Conservation (phyloP, 2,797 vertebrate species). For the Florisuga fusca region DNA sequence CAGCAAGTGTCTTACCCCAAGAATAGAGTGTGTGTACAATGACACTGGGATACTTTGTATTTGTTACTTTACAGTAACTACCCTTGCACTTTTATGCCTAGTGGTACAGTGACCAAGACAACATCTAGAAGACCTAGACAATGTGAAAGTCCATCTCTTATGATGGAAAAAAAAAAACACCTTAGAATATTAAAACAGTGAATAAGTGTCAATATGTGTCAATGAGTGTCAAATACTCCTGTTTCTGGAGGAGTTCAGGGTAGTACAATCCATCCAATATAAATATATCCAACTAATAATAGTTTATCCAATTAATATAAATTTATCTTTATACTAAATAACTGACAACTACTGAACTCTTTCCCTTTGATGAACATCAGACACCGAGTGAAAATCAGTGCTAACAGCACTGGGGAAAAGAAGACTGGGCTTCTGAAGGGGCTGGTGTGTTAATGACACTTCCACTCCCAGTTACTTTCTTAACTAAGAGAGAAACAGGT, state of each 20-base stretch:
- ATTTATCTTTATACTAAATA: neutral
- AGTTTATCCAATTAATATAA: too few species aligned
- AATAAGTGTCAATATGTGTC: too few species aligned
- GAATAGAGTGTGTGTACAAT: neutral
- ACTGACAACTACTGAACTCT: neutral
- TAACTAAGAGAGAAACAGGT: too few species aligned
- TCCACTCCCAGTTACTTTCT: neutral
- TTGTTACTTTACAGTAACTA: neutral
- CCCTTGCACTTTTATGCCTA: accelerated
- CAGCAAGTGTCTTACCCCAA: neutral
- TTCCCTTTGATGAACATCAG: neutral
- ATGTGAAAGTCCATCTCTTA: neutral
- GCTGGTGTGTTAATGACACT: too few species aligned
- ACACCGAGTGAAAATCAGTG: neutral
- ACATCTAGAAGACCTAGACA: neutral
- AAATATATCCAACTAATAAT: too few species aligned
- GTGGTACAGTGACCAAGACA: accelerated
- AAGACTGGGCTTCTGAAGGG: accelerated
- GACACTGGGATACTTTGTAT: neutral
- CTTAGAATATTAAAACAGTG: neutral
- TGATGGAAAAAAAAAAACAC: neutral
- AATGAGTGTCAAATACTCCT: neutral
- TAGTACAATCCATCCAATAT: neutral
- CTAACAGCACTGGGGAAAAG: accelerated
- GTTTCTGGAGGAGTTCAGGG: neutral